Conservation (phyloP, 1,140 invertebrate species). For the Chrysopa pallens region DNA sequence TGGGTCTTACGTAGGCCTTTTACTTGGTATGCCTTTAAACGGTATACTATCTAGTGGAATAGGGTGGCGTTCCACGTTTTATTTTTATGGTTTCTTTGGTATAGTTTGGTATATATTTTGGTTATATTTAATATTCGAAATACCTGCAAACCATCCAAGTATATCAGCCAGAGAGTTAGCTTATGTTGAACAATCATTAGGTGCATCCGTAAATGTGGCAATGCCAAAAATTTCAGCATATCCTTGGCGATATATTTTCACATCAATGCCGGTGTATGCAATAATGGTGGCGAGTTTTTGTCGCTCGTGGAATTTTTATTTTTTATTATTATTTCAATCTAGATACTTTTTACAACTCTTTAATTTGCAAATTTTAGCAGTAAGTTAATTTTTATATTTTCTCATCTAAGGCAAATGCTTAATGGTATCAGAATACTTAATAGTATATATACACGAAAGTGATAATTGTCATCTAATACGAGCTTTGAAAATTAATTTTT, state of each 20-base stretch:
- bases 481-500: too few relatives aligned
- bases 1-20: conserved; percentile 88
- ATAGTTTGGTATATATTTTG: conserved; percentile 46
- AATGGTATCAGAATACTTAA: too few relatives aligned
- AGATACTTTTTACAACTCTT: conserved; percentile 91
- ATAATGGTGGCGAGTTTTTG: conserved; percentile 99
- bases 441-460: too few relatives aligned
- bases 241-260: conserved; percentile 88
- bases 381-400: too few relatives aligned
- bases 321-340: conserved; percentile 93
- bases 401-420: too few relatives aligned
- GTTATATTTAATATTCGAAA: conserved; percentile 88
- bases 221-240: conserved; percentile 71
- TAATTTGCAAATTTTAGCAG: conserved; percentile 73
- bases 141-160: conserved; percentile 81
- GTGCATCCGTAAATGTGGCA: conserved; percentile 39
- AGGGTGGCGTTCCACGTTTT: conserved; percentile 90
- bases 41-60: conserved; percentile 76
- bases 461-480: too few relatives aligned
- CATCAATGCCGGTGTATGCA: conserved; percentile 93
- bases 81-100: conserved; percentile 75
- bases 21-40: conserved; percentile 89
- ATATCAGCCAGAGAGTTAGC: conserved; percentile 80
- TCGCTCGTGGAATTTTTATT: conserved; percentile 98
- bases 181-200: conserved; percentile 93